Percentiles rank a stretch among this genome's conserved stretches.
These are phyloP conservation scores for Ormyrus thymus DNA, from an alignment of 2,888 invertebrate species.

Conservation along the genomic window DNA sequence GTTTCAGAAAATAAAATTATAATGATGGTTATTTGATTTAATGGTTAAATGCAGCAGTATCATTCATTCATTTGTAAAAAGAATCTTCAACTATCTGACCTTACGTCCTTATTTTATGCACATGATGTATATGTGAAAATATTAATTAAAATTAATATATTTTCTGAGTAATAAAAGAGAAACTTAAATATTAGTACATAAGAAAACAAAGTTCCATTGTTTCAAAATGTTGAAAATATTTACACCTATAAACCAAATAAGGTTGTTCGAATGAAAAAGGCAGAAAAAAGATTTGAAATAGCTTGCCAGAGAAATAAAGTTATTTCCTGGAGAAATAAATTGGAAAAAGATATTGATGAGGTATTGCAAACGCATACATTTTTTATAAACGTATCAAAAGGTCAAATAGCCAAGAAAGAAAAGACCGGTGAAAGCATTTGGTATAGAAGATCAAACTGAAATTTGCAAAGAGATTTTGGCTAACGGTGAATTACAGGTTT, in stretches of 20 bases:
- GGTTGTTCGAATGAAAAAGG: constrained; percentile 96
- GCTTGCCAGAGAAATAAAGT: constrained; percentile 99
- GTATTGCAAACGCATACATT: constrained; percentile 97
- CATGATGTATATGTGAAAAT: not conserved
- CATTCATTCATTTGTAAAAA: no score
- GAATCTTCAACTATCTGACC: not conserved
- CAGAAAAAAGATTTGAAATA: constrained; percentile 98
- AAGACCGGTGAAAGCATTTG: constrained; percentile 93
- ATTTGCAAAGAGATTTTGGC: constrained; percentile 95
- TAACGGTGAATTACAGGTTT: constrained; percentile 97
- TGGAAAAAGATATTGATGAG: constrained; percentile 99
- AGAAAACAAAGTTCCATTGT: constrained; percentile 35
- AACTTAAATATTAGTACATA: not conserved
- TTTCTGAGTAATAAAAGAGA: constrained; percentile 46
- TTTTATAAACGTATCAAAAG: constrained; percentile 98
- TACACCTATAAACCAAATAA: constrained; percentile 98
- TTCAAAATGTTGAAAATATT: constrained; percentile 89
- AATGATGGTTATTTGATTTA: constrained; percentile 71
- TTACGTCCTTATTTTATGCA: not conserved
- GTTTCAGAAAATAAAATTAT: no score
- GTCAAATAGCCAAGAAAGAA: constrained; percentile 96
- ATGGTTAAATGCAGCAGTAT: constrained; percentile 23
- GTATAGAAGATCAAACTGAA: constrained; percentile 91
- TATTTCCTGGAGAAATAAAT: constrained; percentile 96
- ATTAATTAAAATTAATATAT: constrained; percentile 8